Percentiles rank a stretch among this genome's conserved stretches.
Evolutionary conservation across 2,113 vertebrate species (phyloP).

Genomic region (Calidris pugnax): DNA sequence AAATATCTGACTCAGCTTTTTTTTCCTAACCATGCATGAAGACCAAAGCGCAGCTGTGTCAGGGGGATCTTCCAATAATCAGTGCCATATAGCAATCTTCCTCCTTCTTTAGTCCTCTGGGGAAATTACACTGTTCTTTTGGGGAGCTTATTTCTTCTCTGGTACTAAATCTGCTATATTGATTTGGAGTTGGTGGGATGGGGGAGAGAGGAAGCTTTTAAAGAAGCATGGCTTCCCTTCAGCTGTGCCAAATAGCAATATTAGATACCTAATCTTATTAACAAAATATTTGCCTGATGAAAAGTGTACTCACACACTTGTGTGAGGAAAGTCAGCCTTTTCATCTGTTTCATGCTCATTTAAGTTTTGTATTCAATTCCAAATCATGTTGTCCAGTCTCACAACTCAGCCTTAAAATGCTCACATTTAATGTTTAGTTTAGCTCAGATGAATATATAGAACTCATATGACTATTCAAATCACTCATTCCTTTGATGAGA

Average conservation of each 20-base stretch:
- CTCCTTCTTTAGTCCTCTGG: neutral
- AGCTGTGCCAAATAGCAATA: neutral
- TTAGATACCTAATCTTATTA: neutral
- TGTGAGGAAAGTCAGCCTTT: neutral
- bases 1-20: neutral
- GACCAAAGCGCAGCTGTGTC: neutral
- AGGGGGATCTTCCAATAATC: neutral
- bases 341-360: neutral
- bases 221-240: fast-evolving
- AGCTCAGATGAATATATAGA: neutral
- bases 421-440: neutral
- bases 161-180: neutral
- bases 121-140: neutral
- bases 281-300: neutral
- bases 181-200: neutral
- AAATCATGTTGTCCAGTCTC: neutral
- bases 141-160: neutral
- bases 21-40: neutral
- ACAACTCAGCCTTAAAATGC: neutral
- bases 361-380: neutral
- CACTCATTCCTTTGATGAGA: neutral
- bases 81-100: neutral
- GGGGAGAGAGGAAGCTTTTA: neutral
- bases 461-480: neutral
- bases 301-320: neutral